These are phyloP conservation scores for Theristicus caerulescens DNA, from an alignment of 2,113 vertebrate species.

Conservation along the genomic window DNA sequence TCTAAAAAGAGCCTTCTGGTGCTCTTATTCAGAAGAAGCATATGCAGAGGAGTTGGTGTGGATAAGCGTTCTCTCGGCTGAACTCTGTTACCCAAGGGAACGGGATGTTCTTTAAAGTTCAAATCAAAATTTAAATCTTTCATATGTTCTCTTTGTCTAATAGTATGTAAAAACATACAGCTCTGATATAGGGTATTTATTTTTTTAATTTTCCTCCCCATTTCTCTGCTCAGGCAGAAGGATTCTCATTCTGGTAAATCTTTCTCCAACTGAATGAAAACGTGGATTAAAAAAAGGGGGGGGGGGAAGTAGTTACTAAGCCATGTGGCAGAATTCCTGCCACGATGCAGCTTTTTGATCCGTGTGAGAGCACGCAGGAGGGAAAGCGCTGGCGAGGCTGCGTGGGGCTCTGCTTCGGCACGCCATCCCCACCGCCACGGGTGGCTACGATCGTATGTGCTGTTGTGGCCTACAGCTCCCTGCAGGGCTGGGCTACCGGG, in stretches of 20 bases:
- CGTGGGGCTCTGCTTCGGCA: neutral
- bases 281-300: fast-evolving
- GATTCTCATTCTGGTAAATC: neutral
- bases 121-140: neutral
- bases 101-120: neutral
- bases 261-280: neutral
- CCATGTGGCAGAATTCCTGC: neutral
- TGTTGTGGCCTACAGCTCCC: too few relatives aligned
- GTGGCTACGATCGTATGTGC: fast-evolving
- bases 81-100: neutral
- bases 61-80: neutral
- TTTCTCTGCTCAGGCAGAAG: neutral
- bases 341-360: neutral
- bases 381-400: neutral
- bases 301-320: neutral
- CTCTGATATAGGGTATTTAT: neutral
- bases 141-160: neutral
- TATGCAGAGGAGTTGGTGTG: neutral
- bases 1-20: neutral
- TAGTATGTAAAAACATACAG: neutral
- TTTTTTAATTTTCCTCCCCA: too few relatives aligned
- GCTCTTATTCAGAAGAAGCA: neutral
- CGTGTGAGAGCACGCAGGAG: neutral
- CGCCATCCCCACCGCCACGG: fast-evolving
- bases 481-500: neutral